Conservation (phyloP, 1,140 invertebrate species). For the Drosophila aff. region DNA sequence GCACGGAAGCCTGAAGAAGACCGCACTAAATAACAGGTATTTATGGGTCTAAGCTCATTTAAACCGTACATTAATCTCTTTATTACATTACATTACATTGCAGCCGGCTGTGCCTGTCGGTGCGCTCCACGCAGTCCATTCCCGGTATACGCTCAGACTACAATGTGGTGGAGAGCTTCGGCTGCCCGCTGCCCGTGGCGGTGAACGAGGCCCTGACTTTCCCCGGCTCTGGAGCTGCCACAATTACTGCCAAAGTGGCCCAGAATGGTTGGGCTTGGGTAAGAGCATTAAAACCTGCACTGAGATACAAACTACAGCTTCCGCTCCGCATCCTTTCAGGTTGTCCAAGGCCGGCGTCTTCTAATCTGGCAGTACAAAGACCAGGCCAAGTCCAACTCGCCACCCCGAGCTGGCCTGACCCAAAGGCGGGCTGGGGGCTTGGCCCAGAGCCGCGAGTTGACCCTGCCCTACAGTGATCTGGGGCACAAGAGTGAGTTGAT, state of each 20-base stretch:
- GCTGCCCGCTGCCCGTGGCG: conserved; percentile 92
- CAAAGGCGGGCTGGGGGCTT: conserved; percentile 81
- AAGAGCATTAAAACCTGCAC: conserved; percentile 60
- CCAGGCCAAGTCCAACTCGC: conserved; percentile 48
- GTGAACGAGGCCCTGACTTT: conserved; percentile 94
- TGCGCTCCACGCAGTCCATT: conserved; percentile 88
- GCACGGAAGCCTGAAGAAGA: conserved; percentile 56
- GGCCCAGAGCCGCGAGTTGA: conserved; percentile 91
- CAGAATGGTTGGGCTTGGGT: conserved; percentile 90
- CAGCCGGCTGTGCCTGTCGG: conserved; percentile 87
- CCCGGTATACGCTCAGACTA: conserved; percentile 90
- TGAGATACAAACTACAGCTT: background rate
- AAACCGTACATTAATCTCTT: background rate
- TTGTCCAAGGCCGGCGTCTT: conserved; percentile 93
- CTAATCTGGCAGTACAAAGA: conserved; percentile 94
- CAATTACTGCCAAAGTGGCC: conserved; percentile 88
- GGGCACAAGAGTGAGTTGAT: conserved; percentile 96
- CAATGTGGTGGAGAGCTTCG: conserved; percentile 91
- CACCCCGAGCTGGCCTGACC: conserved; percentile 59
- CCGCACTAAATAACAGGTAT: conserved; percentile 60
- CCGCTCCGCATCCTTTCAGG: conserved; percentile 86
- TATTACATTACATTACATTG: background rate
- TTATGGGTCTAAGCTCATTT: no score
- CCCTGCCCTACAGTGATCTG: conserved; percentile 95
- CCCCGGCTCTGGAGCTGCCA: conserved; percentile 88